These are phyloP conservation scores for Alcis repandata DNA, from an alignment of 2,888 invertebrate species.

Conservation along the genomic window DNA sequence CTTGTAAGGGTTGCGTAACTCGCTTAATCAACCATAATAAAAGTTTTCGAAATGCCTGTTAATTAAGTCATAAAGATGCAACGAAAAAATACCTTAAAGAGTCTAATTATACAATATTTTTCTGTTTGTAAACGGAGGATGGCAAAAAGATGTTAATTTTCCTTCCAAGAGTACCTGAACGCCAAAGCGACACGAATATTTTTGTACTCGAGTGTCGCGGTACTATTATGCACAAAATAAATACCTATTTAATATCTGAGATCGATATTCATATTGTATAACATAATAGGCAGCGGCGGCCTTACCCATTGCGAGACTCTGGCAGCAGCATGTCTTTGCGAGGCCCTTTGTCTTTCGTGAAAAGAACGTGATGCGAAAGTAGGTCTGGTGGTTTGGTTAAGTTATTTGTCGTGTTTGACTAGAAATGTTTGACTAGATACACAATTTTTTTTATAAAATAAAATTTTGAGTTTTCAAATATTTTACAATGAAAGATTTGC, in stretches of 20 bases:
- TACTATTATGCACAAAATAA: constrained; percentile 37
- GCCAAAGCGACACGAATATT: constrained; percentile 56
- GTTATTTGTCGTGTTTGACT: no score
- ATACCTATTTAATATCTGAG: constrained; percentile 29
- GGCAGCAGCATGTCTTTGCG: no score
- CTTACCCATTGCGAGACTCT: no score
- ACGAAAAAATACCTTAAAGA: constrained; percentile 35
- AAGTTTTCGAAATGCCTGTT: no score
- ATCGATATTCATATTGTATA: constrained; percentile 31
- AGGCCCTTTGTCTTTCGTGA: no score
- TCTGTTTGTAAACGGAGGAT: constrained; percentile 47
- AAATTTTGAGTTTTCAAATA: no score
- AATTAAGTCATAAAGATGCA: constrained; percentile 3
- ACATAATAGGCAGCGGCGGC: constrained; percentile 19
- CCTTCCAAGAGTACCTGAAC: constrained; percentile 76
- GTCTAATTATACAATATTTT: constrained; percentile 42
- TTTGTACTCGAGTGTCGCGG: constrained; percentile 53
- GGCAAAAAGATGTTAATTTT: constrained; percentile 56
- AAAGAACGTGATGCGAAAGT: no score
- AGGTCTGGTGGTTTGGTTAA: no score
- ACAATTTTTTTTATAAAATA: no score
- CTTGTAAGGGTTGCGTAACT: not conserved
- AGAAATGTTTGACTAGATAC: no score
- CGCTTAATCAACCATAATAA: not conserved
- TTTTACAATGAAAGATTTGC: no score